These are phyloP conservation scores for Eristalis pertinax DNA, from an alignment of 2,888 invertebrate genomes.

Conservation along the genomic window DNA sequence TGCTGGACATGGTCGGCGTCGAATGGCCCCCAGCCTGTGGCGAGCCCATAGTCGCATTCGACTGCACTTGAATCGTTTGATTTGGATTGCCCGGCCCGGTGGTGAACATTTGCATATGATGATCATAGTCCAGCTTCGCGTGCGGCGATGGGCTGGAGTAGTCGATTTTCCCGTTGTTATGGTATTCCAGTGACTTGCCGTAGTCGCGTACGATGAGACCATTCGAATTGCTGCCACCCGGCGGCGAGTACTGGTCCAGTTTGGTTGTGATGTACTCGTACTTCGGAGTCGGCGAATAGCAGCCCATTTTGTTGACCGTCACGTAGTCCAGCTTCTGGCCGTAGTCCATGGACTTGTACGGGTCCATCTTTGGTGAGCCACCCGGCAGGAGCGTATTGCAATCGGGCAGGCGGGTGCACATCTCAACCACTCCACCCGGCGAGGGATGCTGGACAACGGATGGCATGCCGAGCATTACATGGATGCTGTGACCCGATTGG, in stretches of 20 bases:
- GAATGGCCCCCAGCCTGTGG: conserved; percentile 58
- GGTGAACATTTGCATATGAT: conserved; percentile 78
- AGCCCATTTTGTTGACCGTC: conserved; percentile 78
- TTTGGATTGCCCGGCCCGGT: conserved; percentile 75
- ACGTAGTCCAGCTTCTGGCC: conserved; percentile 80
- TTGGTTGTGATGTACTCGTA: conserved; percentile 79
- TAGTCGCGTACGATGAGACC: conserved; percentile 68
- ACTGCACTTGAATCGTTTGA: conserved; percentile 69
- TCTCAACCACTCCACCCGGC: conserved; percentile 73
- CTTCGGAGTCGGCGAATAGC: conserved; percentile 81
- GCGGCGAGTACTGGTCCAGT: conserved; percentile 77
- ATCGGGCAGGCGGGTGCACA: conserved; percentile 80
- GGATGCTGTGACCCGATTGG: conserved; percentile 83
- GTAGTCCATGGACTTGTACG: conserved; percentile 78
- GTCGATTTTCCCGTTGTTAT: conserved; percentile 78
- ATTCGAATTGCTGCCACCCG: conserved; percentile 74
- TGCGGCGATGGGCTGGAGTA: conserved; percentile 76
- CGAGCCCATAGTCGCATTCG: conserved; percentile 54
- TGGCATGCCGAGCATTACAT: conserved; percentile 86
- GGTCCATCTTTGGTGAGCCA: conserved; percentile 79
- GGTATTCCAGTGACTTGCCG: conserved; percentile 66
- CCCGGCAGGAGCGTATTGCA: conserved; percentile 80
- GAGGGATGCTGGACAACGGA: conserved; percentile 74
- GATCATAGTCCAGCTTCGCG: conserved; percentile 77
- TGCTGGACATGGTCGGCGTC: conserved; percentile 70